phyloP scores from a whole-genome alignment of 2,113 vertebrate genomes.

The Syrmaticus mikado region DNA sequence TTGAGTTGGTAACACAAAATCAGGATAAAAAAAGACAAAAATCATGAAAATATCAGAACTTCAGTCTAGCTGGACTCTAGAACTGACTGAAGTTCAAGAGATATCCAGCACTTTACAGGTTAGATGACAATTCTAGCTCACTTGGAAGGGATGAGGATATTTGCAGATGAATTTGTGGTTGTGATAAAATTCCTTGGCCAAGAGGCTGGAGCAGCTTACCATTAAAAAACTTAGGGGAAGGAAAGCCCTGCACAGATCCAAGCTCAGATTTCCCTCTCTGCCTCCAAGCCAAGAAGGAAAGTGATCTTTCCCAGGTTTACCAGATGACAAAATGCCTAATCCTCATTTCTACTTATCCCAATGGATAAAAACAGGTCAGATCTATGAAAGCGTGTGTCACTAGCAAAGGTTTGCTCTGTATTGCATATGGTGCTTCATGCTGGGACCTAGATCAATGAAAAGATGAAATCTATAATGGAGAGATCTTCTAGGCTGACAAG shows the following conservation, averaged over 20 bases:
- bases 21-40: background rate
- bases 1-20: background rate
- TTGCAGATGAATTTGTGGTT: background rate
- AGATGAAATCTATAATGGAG: background rate
- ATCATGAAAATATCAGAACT: background rate
- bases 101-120: background rate
- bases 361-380: background rate
- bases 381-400: background rate
- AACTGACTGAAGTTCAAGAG: background rate
- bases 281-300: background rate
- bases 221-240: background rate
- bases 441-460: background rate
- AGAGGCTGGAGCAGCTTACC: background rate
- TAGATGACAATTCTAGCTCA: background rate
- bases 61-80: background rate
- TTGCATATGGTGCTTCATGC: rapidly evolving
- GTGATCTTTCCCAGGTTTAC: background rate
- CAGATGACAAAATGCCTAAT: background rate
- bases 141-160: background rate
- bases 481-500: background rate
- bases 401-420: background rate
- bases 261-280: background rate
- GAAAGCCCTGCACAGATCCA: background rate
- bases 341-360: background rate
- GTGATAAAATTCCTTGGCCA: background rate